Conservation (phyloP, 2,888 invertebrate genomes). For the Metalampra italica region DNA sequence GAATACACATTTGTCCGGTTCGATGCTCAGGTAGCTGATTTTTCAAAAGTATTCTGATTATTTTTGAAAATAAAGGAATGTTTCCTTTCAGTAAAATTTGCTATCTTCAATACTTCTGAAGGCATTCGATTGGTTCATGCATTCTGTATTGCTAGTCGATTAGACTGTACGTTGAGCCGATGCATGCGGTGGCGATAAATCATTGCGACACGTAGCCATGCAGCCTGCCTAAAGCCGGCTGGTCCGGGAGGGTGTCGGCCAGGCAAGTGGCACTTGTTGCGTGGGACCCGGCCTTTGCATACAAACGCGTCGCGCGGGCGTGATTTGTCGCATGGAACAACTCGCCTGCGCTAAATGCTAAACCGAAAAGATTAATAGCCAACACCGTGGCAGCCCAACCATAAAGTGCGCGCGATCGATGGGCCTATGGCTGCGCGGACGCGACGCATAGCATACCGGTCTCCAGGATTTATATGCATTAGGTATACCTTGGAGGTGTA, state of each 20-base stretch:
- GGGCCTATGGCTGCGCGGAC: constrained; percentile 3
- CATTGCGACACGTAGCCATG: constrained; percentile 15
- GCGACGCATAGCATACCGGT: background rate
- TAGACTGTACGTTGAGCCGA: background rate
- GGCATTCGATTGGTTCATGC: too few species aligned
- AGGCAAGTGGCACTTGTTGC: constrained; percentile 60
- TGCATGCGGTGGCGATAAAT: constrained; percentile 19
- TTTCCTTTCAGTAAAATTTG: too few species aligned
- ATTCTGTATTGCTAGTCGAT: background rate
- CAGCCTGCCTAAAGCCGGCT: constrained; percentile 1
- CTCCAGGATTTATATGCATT: constrained; percentile 5
- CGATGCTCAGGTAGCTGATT: too few species aligned
- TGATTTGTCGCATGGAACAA: constrained; percentile 44
- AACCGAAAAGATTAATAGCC: constrained; percentile 32
- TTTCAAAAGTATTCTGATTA: too few species aligned
- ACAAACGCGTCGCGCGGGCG: constrained; percentile 43
- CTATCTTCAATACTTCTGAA: too few species aligned
- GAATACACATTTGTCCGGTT: too few species aligned
- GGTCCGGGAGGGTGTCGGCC: constrained; percentile 23
- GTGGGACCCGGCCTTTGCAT: constrained; percentile 56
- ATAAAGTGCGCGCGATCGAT: constrained; percentile 13
- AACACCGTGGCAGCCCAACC: constrained; percentile 5
- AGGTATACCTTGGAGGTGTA: too few species aligned
- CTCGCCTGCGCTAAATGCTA: constrained; percentile 38
- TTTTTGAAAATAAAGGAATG: too few species aligned